These are phyloP conservation scores for Cebuella pygmaea DNA, from an alignment of 2,797 vertebrate genomes.

Conservation along the genomic window DNA sequence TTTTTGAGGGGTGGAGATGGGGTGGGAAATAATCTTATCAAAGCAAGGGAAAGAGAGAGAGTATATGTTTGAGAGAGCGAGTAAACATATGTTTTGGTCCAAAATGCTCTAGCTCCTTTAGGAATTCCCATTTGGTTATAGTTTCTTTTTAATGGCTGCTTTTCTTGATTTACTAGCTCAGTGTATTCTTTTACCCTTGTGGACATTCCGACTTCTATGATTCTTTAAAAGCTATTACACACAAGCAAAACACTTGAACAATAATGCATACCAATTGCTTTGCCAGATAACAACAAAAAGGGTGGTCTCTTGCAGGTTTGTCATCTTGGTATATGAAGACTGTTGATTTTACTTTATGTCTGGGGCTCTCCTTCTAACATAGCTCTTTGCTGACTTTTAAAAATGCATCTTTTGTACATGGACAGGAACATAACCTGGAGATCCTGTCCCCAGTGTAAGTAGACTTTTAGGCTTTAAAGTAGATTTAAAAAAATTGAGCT, in stretches of 20 bases:
- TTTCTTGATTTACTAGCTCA: not conserved
- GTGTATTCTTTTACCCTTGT: not conserved
- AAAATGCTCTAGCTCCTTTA: not conserved
- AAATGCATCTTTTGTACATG: not conserved
- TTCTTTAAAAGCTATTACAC: not conserved
- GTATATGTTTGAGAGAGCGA: not conserved
- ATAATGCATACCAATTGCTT: not conserved
- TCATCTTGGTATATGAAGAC: not conserved
- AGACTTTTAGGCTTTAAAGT: conserved; percentile 40
- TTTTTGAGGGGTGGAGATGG: not conserved
- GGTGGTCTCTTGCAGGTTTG: not conserved
- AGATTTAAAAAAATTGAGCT: not conserved
- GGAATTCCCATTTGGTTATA: not conserved
- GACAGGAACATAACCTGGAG: not conserved
- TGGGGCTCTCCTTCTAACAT: not conserved
- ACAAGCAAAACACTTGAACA: not conserved
- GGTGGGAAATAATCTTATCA: not conserved
- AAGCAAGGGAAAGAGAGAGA: not conserved
- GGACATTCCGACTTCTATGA: not conserved
- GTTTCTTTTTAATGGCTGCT: not conserved
- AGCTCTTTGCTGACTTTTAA: not conserved
- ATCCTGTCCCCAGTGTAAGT: not conserved
- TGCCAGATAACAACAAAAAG: not conserved
- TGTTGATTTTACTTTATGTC: not conserved
- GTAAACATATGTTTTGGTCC: not conserved